Conservation (phyloP, 2,113 vertebrate genomes). For the Entomyzon cyanotis region DNA sequence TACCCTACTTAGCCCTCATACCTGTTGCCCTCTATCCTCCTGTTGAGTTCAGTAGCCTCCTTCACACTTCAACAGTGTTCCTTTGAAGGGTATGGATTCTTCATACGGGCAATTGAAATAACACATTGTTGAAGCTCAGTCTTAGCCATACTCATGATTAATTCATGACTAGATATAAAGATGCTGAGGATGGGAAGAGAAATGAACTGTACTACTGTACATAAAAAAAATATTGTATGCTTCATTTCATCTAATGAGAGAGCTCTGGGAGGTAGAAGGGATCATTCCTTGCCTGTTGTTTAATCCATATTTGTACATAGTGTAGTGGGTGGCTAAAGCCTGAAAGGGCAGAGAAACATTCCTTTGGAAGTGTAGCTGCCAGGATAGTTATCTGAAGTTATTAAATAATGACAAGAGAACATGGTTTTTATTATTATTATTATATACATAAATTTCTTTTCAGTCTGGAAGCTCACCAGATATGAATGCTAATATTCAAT, state of each 20-base stretch:
- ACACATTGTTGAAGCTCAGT: conserved; percentile 43
- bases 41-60: conserved; percentile 54
- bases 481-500: conserved; percentile 74
- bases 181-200: conserved; percentile 58
- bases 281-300: conserved; percentile 27
- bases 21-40: neutral
- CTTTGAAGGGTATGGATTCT: conserved; percentile 54
- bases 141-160: conserved; percentile 65
- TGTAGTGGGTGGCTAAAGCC: conserved; percentile 46
- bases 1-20: conserved; percentile 28
- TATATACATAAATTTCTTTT: conserved; percentile 45
- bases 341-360: conserved; percentile 62
- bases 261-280: conserved; percentile 36
- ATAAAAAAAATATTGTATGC: conserved; percentile 49
- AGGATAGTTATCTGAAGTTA: conserved; percentile 55
- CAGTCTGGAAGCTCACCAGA: conserved; percentile 73
- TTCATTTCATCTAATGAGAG: conserved; percentile 58
- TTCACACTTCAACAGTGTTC: conserved; percentile 62
- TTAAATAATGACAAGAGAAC: conserved; percentile 54
- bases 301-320: conserved; percentile 49
- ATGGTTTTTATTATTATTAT: neutral
- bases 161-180: conserved; percentile 48
- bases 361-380: conserved; percentile 57
- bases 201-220: conserved; percentile 19
- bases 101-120: neutral